Percentiles rank a stretch among this genome's conserved stretches.
Evolutionary conservation across 1,140 invertebrate genomes (phyloP).

Genomic region (Lasaia peninsularis): DNA sequence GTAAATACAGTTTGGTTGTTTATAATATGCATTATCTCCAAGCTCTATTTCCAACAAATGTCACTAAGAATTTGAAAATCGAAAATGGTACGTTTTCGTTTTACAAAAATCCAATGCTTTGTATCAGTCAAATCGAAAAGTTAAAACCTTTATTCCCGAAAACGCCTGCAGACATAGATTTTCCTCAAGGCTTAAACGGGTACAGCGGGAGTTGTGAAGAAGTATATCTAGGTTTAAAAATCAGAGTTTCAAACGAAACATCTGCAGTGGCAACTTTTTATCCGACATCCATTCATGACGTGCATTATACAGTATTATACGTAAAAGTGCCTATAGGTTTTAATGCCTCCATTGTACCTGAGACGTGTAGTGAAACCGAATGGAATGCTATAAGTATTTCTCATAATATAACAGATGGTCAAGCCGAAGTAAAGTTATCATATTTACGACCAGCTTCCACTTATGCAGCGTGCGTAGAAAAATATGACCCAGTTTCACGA

Average conservation of each 20-base stretch:
- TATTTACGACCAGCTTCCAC: slow-evolving; percentile 47
- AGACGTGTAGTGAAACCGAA: slow-evolving; percentile 57
- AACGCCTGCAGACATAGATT: slow-evolving; percentile 36
- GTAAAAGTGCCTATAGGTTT: slow-evolving; percentile 39
- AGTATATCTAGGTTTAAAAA: slow-evolving; percentile 37
- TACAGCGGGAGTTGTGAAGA: slow-evolving; percentile 52
- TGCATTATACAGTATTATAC: slow-evolving; percentile 52
- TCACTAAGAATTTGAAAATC: slow-evolving; percentile 76
- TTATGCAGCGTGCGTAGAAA: slow-evolving; percentile 59
- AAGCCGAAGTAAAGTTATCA: slow-evolving; percentile 31
- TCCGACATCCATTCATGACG: slow-evolving; percentile 23
- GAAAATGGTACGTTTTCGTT: slow-evolving; percentile 82
- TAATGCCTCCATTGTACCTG: slow-evolving; percentile 40
- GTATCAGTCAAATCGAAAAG: slow-evolving; percentile 81
- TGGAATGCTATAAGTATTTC: slow-evolving; percentile 46
- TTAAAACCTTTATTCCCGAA: slow-evolving; percentile 63
- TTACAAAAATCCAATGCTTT: slow-evolving; percentile 87
- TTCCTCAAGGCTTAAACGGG: slow-evolving; percentile 47
- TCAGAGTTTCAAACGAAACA: slow-evolving; percentile 46
- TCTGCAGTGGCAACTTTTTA: slow-evolving; percentile 41
- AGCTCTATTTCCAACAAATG: slow-evolving; percentile 78
- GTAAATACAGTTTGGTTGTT: slow-evolving; percentile 84
- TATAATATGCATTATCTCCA: slow-evolving; percentile 84
- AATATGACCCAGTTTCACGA: slow-evolving; percentile 38
- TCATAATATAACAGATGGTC: slow-evolving; percentile 20